These are phyloP conservation scores for Margarornis squamiger DNA, from an alignment of 2,797 vertebrate species.

Conservation along the genomic window DNA sequence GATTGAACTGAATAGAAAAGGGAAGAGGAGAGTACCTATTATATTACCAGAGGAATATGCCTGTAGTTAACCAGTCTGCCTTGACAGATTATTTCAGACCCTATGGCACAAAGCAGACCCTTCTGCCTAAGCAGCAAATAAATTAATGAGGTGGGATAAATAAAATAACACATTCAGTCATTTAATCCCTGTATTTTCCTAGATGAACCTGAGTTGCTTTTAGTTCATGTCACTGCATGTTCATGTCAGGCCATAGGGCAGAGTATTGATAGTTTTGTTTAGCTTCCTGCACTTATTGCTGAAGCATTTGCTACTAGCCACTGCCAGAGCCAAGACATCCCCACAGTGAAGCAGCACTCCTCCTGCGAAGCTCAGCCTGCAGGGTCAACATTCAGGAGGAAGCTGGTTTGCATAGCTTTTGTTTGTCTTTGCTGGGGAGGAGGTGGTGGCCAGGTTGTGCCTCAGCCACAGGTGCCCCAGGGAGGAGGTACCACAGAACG, in stretches of 20 bases:
- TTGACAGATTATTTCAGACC: not conserved
- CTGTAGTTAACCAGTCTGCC: not conserved
- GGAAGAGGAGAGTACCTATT: not conserved
- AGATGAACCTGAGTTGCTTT: not conserved
- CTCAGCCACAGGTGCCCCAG: not conserved
- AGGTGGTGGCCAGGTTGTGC: not conserved
- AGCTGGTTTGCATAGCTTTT: not conserved
- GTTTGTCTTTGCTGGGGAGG: not conserved
- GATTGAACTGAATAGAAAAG: not conserved
- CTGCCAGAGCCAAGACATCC: not conserved
- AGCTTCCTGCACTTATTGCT: not conserved
- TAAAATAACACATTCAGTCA: not conserved
- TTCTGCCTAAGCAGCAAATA: not conserved
- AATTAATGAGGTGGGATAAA: rapidly evolving
- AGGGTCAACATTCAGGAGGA: not conserved
- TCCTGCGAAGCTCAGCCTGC: rapidly evolving
- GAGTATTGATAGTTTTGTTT: not conserved
- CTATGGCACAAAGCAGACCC: not conserved
- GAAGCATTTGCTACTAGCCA: not conserved
- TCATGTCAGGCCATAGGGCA: not conserved
- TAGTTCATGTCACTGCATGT: not conserved
- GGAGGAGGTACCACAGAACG: not conserved
- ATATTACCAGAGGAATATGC: not conserved
- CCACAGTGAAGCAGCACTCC: not conserved
- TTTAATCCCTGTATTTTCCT: not conserved